Evolutionary conservation across 2,888 invertebrate species (phyloP).

Genomic region (Nasonia oneida): DNA sequence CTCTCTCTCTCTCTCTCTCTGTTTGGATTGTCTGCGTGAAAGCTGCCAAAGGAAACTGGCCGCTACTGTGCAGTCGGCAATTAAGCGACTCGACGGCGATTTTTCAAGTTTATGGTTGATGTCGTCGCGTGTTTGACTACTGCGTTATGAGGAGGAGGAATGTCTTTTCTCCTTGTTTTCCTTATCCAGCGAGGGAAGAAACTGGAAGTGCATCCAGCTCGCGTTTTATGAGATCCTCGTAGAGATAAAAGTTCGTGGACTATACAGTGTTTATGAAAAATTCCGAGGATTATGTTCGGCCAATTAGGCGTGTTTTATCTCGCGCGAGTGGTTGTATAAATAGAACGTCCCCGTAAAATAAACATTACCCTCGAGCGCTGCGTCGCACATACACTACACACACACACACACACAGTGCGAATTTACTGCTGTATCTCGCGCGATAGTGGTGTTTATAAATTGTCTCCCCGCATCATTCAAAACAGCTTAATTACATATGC

Average conservation of each 20-base stretch:
- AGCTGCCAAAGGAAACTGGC: constrained; percentile 31
- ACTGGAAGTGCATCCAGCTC: not conserved
- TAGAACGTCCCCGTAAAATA: not conserved
- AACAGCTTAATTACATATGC: constrained; percentile 28
- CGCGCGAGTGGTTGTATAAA: not conserved
- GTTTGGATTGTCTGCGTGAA: not conserved
- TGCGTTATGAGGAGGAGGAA: not conserved
- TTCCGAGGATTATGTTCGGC: not conserved
- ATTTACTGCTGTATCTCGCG: not conserved
- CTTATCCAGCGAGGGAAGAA: not conserved
- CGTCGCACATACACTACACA: not conserved
- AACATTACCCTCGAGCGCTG: not conserved
- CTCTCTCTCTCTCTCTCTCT: not conserved
- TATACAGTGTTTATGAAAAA: not conserved
- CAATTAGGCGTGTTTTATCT: not conserved
- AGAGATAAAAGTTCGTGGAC: not conserved
- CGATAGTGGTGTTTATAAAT: not conserved
- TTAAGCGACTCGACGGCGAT: constrained; percentile 23
- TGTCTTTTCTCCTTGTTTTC: no score
- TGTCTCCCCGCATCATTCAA: not conserved
- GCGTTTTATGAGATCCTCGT: not conserved
- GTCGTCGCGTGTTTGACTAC: not conserved
- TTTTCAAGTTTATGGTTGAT: constrained; percentile 39
- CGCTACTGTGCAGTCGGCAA: not conserved
- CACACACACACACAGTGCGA: not conserved